phyloP scores from a whole-genome alignment of 2,888 invertebrate species.

The Cyclophora punctaria region DNA sequence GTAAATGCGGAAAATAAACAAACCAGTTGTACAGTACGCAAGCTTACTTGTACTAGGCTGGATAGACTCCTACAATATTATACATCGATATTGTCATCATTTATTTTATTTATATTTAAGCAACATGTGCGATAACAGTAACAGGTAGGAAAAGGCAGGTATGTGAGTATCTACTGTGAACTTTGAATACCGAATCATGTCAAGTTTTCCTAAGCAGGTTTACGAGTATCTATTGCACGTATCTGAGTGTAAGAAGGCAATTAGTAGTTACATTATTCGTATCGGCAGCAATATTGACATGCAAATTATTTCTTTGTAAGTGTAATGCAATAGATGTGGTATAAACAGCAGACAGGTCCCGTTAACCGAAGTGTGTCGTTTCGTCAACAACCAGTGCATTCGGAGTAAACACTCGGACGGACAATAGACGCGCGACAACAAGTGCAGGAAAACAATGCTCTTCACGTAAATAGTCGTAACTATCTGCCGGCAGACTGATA shows the following conservation, averaged over 20 bases:
- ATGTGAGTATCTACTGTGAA: too few species aligned
- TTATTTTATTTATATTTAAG: background rate
- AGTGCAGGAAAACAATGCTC: too few species aligned
- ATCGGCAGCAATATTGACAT: slow-evolving; percentile 37
- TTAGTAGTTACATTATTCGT: slow-evolving; percentile 1
- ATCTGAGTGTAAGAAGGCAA: too few species aligned
- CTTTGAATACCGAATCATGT: too few species aligned
- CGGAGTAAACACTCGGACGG: slow-evolving; percentile 28
- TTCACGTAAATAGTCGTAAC: background rate
- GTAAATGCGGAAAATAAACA: slow-evolving; percentile 30
- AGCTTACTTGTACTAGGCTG: background rate
- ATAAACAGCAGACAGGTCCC: slow-evolving; percentile 35
- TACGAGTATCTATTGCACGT: too few species aligned
- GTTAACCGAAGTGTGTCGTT: slow-evolving; percentile 40
- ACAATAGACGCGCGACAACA: slow-evolving; percentile 14
- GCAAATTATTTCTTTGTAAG: slow-evolving; percentile 42
- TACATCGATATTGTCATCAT: background rate
- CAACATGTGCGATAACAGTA: too few species aligned
- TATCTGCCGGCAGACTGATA: too few species aligned
- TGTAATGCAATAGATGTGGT: slow-evolving; percentile 35
- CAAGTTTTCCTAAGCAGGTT: too few species aligned
- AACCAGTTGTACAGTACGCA: slow-evolving; percentile 1
- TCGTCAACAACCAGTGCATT: slow-evolving; percentile 34
- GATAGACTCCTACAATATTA: background rate
- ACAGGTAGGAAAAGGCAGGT: too few species aligned